These are phyloP conservation scores for Lycodopsis pacificus DNA, from an alignment of 2,797 vertebrate species.

Conservation along the genomic window DNA sequence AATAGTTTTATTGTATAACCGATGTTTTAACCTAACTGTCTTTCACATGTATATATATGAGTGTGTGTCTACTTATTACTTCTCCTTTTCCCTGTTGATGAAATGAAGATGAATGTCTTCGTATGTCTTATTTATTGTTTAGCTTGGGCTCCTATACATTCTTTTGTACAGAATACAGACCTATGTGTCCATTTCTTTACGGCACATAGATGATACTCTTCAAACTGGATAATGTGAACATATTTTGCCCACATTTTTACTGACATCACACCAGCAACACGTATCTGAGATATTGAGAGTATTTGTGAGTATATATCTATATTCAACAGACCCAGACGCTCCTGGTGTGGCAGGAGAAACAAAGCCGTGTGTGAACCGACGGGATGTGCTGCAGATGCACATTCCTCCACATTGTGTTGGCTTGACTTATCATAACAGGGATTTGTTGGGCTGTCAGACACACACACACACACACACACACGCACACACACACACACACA, in stretches of 20 bases:
- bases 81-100: not conserved
- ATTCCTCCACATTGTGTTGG: slow-evolving; percentile 76
- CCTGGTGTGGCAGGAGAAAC: slow-evolving; percentile 12
- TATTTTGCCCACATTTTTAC: not conserved
- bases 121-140: not conserved
- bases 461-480: slow-evolving; percentile 31
- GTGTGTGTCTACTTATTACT: not conserved
- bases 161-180: not conserved
- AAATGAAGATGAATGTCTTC: not conserved
- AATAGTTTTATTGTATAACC: not conserved
- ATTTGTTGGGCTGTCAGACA: slow-evolving; percentile 61
- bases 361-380: slow-evolving; percentile 29
- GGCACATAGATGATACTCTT: not conserved
- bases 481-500: slow-evolving; percentile 29
- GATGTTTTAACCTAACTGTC: not conserved
- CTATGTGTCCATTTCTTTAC: not conserved
- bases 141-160: not conserved
- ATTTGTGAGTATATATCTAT: not conserved
- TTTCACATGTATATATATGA: not conserved
- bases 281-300: not conserved
- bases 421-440: slow-evolving; percentile 71
- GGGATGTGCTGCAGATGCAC: slow-evolving; percentile 69
- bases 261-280: not conserved
- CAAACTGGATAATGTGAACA: not conserved
- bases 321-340: not conserved